Evolutionary conservation across 2,888 invertebrate species (phyloP), one percentile per base, ranked within the genome.

Genomic region (Oasisia sp.): DNA sequence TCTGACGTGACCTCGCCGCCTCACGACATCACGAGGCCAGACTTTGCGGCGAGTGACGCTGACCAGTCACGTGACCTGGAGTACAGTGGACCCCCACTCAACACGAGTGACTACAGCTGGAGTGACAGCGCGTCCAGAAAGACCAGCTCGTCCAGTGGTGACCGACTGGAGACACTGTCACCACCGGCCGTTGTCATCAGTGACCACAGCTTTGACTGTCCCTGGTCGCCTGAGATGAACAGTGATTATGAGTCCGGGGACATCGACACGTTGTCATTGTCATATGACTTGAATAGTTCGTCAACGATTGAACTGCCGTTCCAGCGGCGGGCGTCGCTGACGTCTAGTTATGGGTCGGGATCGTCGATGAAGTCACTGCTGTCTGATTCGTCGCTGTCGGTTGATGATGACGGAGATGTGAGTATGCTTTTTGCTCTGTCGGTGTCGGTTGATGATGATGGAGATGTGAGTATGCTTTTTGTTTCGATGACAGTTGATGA

Each of bases 321-420:
- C 27, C 74, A 74, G n/a, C 74, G 74, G n/a, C 74, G 74, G 74
- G 74, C n/a, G 27, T 74, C 74, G 27, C 74, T 74, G n/a, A 74
- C 74, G 27, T 74, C 74, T 2, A 74, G 74, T 74, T 74, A 74
- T 27, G 74, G 74, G 27, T 74, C 74, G 74, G 74, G 74, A 74
- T 74, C 74, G 27, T 74, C 74, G n/a, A 74, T 74, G 74, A 74
- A 74, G 74, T 74, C 74, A 27, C 74, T 74, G 74, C 74, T 74
- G n/a, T 74, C 74, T 74, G 74, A 74, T 74, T 74, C 74, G 74
- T 74, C 74, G 74, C 74, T 74, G 74, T 74, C 74, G 74, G 74
- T 74, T 74, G 74, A 74, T 74, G 74, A 74, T 27, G 74, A 74
- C 19, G 74, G 74, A 2, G 74, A 74, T n/a, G 74, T 74, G n/a